Percentiles rank a stretch among this genome's conserved stretches.
phyloP scores from a whole-genome alignment of 2,888 invertebrate species.

The Meloe dianella region DNA sequence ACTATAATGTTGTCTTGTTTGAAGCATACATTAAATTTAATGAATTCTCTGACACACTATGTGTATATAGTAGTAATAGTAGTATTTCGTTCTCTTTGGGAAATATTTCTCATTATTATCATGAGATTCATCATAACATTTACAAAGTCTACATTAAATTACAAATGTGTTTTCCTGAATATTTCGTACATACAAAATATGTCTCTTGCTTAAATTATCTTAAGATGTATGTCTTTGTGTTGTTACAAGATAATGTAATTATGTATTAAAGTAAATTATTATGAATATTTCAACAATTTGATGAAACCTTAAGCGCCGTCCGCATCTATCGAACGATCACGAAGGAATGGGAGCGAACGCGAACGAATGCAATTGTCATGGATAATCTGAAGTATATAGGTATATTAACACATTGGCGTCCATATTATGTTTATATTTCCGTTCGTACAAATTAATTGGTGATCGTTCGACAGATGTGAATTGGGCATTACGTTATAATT shows the following conservation, averaged over 20 bases:
- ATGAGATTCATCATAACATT: conserved; percentile 28
- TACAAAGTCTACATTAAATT: conserved; percentile 30
- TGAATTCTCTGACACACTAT: conserved; percentile 35
- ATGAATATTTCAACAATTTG: conserved; percentile 4
- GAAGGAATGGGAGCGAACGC: too few relatives aligned
- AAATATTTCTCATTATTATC: conserved; percentile 38
- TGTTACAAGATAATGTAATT: neutral
- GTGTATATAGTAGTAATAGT: too few relatives aligned
- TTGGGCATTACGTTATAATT: conserved; percentile 23
- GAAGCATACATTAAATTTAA: conserved; percentile 42
- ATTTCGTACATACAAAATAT: conserved; percentile 22
- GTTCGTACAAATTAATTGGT: too few relatives aligned
- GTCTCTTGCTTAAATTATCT: neutral
- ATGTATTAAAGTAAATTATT: neutral
- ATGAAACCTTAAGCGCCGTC: too few relatives aligned
- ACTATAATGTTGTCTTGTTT: conserved; percentile 31
- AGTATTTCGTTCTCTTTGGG: conserved; percentile 32
- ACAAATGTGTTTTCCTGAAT: conserved; percentile 26
- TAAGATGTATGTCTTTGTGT: neutral
- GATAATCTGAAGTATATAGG: too few relatives aligned
- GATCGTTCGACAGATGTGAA: too few relatives aligned
- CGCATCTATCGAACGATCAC: too few relatives aligned
- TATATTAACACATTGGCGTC: too few relatives aligned
- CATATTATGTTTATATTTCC: too few relatives aligned
- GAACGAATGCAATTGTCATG: too few relatives aligned